Conservation (phyloP, 2,888 invertebrate species). For the Onchidella celtica region DNA sequence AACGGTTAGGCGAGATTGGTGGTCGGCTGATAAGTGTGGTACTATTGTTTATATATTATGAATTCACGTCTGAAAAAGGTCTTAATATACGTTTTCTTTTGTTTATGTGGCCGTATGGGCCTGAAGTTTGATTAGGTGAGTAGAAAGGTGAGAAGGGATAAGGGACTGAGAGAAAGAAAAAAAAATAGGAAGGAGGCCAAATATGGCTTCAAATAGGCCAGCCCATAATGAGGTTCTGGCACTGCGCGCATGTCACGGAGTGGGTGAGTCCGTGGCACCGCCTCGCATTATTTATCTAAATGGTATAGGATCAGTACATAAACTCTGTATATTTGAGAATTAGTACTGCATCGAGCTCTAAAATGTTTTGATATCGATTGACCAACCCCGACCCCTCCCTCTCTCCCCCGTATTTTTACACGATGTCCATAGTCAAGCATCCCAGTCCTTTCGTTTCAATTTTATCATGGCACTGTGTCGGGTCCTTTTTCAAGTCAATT, state of each 20-base stretch:
- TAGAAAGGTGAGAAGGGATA: slow-evolving; percentile 32
- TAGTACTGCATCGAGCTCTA: too few relatives aligned
- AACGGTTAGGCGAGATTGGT: slow-evolving; percentile 3
- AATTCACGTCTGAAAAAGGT: background rate
- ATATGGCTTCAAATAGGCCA: slow-evolving; percentile 47
- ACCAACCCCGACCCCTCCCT: too few relatives aligned
- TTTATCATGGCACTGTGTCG: too few relatives aligned
- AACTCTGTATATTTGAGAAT: too few relatives aligned
- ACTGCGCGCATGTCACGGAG: slow-evolving; percentile 22
- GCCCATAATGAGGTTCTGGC: slow-evolving; percentile 34
- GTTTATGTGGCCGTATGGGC: background rate
- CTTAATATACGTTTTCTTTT: slow-evolving; percentile 19
- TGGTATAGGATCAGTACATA: background rate
- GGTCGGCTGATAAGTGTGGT: background rate
- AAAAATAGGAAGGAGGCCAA: slow-evolving; percentile 24
- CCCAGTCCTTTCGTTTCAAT: too few relatives aligned
- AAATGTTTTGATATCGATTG: too few relatives aligned
- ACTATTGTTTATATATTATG: background rate
- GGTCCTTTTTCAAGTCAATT: too few relatives aligned
- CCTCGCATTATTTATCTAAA: slow-evolving; percentile 48
- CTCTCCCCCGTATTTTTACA: too few relatives aligned
- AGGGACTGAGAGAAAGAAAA: background rate
- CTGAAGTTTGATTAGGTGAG: slow-evolving; percentile 39
- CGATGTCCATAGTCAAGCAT: too few relatives aligned
- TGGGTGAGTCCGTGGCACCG: slow-evolving; percentile 39